Evolutionary conservation across 2,888 invertebrate species (phyloP).

Genomic region (Eustalomyia histrio): DNA sequence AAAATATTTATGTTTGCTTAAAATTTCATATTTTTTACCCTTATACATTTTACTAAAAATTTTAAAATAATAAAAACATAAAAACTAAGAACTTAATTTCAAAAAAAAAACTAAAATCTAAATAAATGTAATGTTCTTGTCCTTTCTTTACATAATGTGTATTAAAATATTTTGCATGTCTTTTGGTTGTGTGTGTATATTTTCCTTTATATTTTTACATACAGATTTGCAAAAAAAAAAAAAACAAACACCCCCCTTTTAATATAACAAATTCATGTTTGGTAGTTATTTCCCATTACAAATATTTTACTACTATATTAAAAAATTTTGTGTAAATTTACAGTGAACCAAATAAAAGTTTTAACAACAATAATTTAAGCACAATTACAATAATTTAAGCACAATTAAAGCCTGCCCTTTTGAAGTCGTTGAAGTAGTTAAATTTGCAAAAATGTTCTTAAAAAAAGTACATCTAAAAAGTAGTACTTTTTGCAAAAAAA

Average conservation of each 20-base stretch:
- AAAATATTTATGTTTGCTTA: not conserved
- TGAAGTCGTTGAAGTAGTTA: too few relatives aligned
- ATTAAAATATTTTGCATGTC: constrained; percentile 29
- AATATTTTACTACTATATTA: too few relatives aligned
- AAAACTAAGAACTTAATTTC: too few relatives aligned
- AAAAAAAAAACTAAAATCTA: not conserved
- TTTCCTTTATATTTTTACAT: not conserved
- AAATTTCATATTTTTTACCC: not conserved
- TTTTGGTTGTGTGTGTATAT: constrained; percentile 15
- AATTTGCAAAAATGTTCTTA: too few relatives aligned
- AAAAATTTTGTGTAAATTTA: too few relatives aligned
- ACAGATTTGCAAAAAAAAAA: not conserved
- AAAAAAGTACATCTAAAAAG: too few relatives aligned
- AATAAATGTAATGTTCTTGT: not conserved
- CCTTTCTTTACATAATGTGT: not conserved
- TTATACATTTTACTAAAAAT: not conserved
- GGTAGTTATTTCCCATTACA: not conserved
- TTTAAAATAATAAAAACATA: not conserved
- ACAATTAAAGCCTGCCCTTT: too few relatives aligned
- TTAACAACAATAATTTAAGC: too few relatives aligned
- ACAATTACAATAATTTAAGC: too few relatives aligned
- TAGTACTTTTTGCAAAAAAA: too few relatives aligned
- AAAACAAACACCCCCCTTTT: too few relatives aligned
- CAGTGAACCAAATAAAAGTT: too few relatives aligned
- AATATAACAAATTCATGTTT: not conserved